Evolutionary conservation across 1,140 invertebrate species (phyloP).

Genomic region (Sitobion miscanthi): DNA sequence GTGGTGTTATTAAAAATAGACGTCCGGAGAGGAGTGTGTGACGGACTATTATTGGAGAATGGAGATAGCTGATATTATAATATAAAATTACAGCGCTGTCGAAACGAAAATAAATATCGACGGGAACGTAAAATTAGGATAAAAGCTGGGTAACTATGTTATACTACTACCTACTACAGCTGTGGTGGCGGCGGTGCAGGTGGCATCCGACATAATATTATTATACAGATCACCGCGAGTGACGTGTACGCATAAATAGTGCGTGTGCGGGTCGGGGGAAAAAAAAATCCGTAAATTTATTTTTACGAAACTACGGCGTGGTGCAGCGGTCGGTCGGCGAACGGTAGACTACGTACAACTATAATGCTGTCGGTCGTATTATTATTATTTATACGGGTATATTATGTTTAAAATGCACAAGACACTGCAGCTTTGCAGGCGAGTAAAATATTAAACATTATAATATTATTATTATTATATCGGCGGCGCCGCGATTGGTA

Average conservation of each 20-base stretch:
- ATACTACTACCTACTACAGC: background rate
- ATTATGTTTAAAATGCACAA: background rate
- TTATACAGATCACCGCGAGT: background rate
- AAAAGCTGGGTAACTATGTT: background rate
- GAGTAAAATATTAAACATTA: background rate
- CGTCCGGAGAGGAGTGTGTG: background rate
- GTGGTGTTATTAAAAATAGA: background rate
- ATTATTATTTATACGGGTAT: background rate
- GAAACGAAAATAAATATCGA: background rate
- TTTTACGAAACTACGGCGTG: background rate
- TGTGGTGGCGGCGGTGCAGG: background rate
- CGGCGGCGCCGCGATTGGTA: background rate
- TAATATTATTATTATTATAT: too few species aligned
- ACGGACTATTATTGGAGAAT: background rate
- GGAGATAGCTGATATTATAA: background rate
- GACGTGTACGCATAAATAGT: slow-evolving; percentile 1
- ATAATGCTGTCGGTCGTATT: background rate
- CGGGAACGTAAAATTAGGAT: background rate
- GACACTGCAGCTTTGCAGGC: too few species aligned
- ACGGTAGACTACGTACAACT: background rate
- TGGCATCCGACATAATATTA: background rate
- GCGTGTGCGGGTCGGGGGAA: background rate
- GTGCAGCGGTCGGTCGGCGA: background rate
- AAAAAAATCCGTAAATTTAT: background rate
- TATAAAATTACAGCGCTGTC: background rate